Percentiles rank a stretch among this genome's conserved stretches.
These are phyloP conservation scores for Cossypha dichroa DNA, from an alignment of 2,797 vertebrate species.

Conservation along the genomic window DNA sequence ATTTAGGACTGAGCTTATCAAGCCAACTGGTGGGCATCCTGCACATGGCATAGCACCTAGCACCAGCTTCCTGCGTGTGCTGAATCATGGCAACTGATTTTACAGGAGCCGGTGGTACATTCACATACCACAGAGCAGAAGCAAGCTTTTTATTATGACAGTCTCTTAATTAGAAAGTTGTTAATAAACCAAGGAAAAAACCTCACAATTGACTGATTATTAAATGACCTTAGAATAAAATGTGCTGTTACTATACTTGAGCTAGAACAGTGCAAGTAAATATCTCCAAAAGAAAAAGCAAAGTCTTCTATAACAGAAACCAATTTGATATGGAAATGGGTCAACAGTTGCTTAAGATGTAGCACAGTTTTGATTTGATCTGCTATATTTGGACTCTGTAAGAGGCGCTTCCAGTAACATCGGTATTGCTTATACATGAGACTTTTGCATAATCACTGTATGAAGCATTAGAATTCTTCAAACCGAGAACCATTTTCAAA, in stretches of 20 bases:
- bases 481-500: conserved; percentile 2
- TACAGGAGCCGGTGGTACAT: neutral
- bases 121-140: neutral
- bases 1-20: conserved; percentile 29
- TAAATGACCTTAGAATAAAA: neutral
- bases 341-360: conserved; percentile 71
- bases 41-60: conserved; percentile 20
- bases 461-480: conserved; percentile 58
- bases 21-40: conserved; percentile 34
- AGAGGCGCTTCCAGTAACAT: conserved; percentile 70
- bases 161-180: neutral
- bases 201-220: neutral
- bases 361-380: conserved; percentile 72
- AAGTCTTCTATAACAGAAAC: conserved; percentile 63
- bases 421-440: conserved; percentile 71
- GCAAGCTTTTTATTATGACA: neutral
- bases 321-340: conserved; percentile 72
- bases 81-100: conserved; percentile 45
- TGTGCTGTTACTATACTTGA: neutral
- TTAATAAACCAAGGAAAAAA: neutral
- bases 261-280: conserved; percentile 36
- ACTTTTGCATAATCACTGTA: conserved; percentile 66
- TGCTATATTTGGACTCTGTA: conserved; percentile 72
- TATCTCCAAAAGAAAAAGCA: conserved; percentile 55
- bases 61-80: neutral